phyloP scores from a whole-genome alignment of 2,113 vertebrate species.

The Hippocampus mohnikei region DNA sequence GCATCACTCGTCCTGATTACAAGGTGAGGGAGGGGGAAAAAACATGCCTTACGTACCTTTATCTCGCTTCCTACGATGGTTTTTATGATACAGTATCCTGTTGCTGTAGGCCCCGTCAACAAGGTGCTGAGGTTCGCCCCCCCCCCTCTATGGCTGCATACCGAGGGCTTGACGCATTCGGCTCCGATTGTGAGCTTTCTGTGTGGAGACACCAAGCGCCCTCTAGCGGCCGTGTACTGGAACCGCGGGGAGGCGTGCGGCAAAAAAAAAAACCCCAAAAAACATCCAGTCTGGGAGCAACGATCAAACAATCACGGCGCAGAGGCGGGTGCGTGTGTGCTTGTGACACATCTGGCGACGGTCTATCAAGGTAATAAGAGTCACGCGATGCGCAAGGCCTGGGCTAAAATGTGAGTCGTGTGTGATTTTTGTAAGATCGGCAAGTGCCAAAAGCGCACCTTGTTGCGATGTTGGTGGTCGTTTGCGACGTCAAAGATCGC shows the following conservation, averaged over 20 bases:
- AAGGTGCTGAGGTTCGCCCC: conserved; percentile 50
- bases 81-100: conserved; percentile 24
- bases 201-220: conserved; percentile 45
- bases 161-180: conserved; percentile 71
- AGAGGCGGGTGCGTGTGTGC: conserved; percentile 35
- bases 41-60: conserved; percentile 49
- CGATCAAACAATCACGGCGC: conserved; percentile 57
- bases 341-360: conserved; percentile 24
- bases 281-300: conserved; percentile 51
- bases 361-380: conserved; percentile 44
- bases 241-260: conserved; percentile 38
- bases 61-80: conserved; percentile 10
- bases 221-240: conserved; percentile 35
- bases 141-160: conserved; percentile 40
- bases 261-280: background rate
- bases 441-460: no score
- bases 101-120: conserved; percentile 52
- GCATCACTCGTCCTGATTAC: conserved; percentile 33
- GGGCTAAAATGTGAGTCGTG: no score
- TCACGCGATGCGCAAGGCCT: background rate
- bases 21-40: background rate
- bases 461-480: no score
- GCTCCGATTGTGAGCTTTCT: conserved; percentile 62
- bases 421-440: no score
- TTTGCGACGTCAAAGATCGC: no score